A percentile compares a stretch with the other conserved stretches of the same genome.
Evolutionary conservation across 2,113 vertebrate species (phyloP).

Genomic region (Oreocharis arfaki): DNA sequence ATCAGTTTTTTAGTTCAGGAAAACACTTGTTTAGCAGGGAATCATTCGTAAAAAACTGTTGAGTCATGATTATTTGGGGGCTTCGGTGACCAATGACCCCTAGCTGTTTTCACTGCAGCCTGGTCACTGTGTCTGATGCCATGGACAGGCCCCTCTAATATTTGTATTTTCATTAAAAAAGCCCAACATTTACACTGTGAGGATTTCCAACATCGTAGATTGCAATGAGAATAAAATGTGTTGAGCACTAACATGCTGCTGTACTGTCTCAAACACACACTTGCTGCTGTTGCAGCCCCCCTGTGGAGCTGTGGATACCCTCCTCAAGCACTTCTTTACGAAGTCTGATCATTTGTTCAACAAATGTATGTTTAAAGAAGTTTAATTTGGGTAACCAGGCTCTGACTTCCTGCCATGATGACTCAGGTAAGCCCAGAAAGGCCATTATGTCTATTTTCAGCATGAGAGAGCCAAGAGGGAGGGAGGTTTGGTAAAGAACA

Average conservation of each 20-base stretch:
- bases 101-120: neutral
- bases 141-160: neutral
- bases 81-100: rapidly evolving
- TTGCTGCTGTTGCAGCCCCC: neutral
- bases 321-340: neutral
- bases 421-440: neutral
- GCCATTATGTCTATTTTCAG: neutral
- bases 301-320: neutral
- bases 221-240: neutral
- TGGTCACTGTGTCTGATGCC: neutral
- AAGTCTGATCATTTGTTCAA: neutral
- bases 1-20: neutral
- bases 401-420: neutral
- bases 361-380: neutral
- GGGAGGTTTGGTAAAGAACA: neutral
- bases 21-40: neutral
- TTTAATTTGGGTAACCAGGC: neutral
- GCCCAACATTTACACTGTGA: neutral
- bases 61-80: neutral
- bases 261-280: neutral
- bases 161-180: neutral
- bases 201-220: neutral
- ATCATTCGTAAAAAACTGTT: neutral
- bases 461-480: neutral
- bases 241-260: neutral